Base-by-base conservation (phyloP, 92 coral and sea anemone species). In the Parazoanthus atlanticus region DNA sequence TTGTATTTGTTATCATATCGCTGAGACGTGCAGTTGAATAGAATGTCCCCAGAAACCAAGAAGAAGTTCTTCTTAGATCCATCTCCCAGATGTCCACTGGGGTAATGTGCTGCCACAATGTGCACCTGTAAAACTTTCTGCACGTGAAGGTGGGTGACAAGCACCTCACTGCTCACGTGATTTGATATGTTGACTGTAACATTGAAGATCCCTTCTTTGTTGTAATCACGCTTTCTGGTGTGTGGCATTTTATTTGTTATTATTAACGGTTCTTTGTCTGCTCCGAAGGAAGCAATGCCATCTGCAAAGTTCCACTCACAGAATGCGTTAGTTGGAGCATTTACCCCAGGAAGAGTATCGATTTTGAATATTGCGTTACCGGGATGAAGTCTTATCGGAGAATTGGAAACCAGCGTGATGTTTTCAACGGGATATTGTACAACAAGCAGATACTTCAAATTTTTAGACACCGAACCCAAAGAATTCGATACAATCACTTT, bases 111-210 rank as follows among this genome's bases (percentile, higher is more conserved):
- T 8, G 90, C 82, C 16, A 69, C 49, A 26, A 96, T 87, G 33
- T 74, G 36, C 13, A 90, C 93, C 19, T 78, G 79, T 16, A 61
- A 41, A 13, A 93, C 32, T 71, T 90, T 81, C 85, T 90, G 92
- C 10, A 96, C 94, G 74, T 93, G 88, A 6, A 91, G 89, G 4
- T 41, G 56, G 6, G 78, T 91, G 64, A 88, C 64, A 34, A 95
- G 30, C 65, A 92, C 86, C 5, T 34, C 66, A 79, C 83, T 88
- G 76, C 99, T 96, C 19, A 96, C 97, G 80, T 95, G 92, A 89
- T 96, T 96, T 38, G 96, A 93, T 71, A 96, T 89, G 81, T 93
- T 95, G 23, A 94, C 98, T 23, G 92, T 82, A 40, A 87, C 88
- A 25, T 85, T 69, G 85, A 89, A 96, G 38, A 92, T 70, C 16